Evolutionary conservation across 2,888 invertebrate species (phyloP), one percentile per base, ranked within the genome.

Genomic region (Patella caerulea): DNA sequence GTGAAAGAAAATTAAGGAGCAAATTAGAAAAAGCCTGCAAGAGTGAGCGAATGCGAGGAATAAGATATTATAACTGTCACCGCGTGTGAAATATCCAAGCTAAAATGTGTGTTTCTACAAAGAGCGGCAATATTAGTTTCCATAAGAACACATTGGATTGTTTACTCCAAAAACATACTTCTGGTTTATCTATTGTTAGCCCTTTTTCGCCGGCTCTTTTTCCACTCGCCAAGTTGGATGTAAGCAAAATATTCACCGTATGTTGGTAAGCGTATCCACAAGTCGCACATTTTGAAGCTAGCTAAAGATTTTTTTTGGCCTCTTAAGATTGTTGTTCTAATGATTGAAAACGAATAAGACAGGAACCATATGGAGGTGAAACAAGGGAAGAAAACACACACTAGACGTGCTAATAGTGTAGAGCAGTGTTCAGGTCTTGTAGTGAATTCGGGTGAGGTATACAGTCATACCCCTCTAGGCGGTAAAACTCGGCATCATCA

Each of bases 51-150:
- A 65, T 24, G 65, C 19, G 65, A 24, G 65, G 65, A 24, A 65
- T 24, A 65, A 65, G 65, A 65, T 65, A 65, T 65, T 24, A 65
- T 65, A 65, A 24, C 65, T 65, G 65, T 65, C 65, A 65, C 65
- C 65, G 65, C 65, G 65, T 65, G 65, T 65, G 65, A 65, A 65
- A 65, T 65, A 65, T 65, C 65, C 19, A n/a, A 65, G 65, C 65
- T 65, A 19, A 65, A 65, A 65, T 65, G 65, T 65, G 65, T 65
- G 65, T 65, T 65, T 65, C 65, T 24, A 65, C 65, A 65, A 65
- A 65, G 65, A 65, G 65, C 19, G 65, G 65, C 65, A 65, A 65
- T 65, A 65, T 65, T 65, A 65, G 65, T 65, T 65, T 65, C 65
- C 65, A 65, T 65, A 65, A 65, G 65, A 65, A 65, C 65, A 65